These are phyloP conservation scores for Heliconius charithonia DNA, from an alignment of 2,888 invertebrate genomes.

Conservation along the genomic window DNA sequence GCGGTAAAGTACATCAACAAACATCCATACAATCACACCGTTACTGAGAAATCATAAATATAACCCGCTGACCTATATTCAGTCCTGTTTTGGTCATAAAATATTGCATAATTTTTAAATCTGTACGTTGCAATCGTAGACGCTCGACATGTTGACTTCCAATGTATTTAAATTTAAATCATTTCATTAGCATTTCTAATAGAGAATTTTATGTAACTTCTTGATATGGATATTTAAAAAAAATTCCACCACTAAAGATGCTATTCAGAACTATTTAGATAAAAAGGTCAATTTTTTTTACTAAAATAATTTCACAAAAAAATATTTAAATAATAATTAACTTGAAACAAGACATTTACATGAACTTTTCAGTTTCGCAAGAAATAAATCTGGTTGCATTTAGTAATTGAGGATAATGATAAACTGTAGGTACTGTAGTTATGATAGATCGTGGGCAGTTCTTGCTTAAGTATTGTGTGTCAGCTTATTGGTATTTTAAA, in stretches of 20 bases:
- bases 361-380: conserved; percentile 58
- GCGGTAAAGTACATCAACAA: conserved; percentile 65
- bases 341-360: conserved; percentile 54
- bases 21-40: conserved; percentile 74
- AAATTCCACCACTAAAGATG: neutral
- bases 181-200: conserved; percentile 10
- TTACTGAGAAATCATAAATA: conserved; percentile 77
- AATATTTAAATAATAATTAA: conserved; percentile 41
- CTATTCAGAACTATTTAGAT: neutral
- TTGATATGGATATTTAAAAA: neutral
- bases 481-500: conserved; percentile 47
- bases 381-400: conserved; percentile 43
- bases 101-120: conserved; percentile 73
- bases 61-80: conserved; percentile 73
- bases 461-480: conserved; percentile 47
- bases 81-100: conserved; percentile 70
- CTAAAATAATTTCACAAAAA: conserved; percentile 50
- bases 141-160: neutral
- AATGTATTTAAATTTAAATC: conserved; percentile 4
- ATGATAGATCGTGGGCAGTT: conserved; percentile 53
- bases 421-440: conserved; percentile 46
- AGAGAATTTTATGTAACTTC: neutral
- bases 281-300: too few relatives aligned
- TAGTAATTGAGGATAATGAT: conserved; percentile 55
- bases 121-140: conserved; percentile 51